These are phyloP conservation scores for Montipora sp. DNA, from an alignment of 64 coral and sea anemone species.

Conservation along the genomic window DNA sequence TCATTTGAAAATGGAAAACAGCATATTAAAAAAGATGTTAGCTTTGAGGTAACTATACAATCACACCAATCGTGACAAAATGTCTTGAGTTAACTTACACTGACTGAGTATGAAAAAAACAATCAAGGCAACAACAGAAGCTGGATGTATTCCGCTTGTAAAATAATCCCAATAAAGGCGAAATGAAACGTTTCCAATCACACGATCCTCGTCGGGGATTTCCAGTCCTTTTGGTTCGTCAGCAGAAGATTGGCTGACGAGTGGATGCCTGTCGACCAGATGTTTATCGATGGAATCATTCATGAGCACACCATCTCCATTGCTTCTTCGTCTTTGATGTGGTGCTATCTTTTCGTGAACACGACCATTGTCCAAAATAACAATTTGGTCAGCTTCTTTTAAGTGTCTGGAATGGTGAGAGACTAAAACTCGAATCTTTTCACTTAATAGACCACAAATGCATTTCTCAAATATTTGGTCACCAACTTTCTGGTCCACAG, in stretches of 20 bases:
- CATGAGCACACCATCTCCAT: not conserved
- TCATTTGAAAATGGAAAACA: too few relatives aligned
- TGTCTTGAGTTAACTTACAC: not conserved
- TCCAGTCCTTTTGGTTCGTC: not conserved
- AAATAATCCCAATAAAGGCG: slow-evolving; percentile 30
- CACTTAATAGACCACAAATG: not conserved
- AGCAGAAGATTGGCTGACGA: not conserved
- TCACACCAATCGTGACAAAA: too few relatives aligned
- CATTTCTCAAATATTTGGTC: slow-evolving; percentile 21
- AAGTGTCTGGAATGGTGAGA: slow-evolving; percentile 13
- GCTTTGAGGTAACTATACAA: too few relatives aligned
- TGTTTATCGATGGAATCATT: not conserved
- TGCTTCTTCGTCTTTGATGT: not conserved
- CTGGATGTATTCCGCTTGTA: not conserved
- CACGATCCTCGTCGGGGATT: slow-evolving; percentile 14
- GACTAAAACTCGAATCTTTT: not conserved
- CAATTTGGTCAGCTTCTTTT: slow-evolving; percentile 30
- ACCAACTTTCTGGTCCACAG: slow-evolving; percentile 28
- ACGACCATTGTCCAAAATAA: slow-evolving; percentile 18
- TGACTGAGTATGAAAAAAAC: not conserved
- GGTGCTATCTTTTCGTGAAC: not conserved
- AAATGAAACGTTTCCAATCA: not conserved
- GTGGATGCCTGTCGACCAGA: not conserved
- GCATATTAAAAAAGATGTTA: too few relatives aligned
- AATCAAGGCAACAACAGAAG: not conserved